Conservation (phyloP, 2,113 vertebrate species). For the Todiramphus saurophagus region DNA sequence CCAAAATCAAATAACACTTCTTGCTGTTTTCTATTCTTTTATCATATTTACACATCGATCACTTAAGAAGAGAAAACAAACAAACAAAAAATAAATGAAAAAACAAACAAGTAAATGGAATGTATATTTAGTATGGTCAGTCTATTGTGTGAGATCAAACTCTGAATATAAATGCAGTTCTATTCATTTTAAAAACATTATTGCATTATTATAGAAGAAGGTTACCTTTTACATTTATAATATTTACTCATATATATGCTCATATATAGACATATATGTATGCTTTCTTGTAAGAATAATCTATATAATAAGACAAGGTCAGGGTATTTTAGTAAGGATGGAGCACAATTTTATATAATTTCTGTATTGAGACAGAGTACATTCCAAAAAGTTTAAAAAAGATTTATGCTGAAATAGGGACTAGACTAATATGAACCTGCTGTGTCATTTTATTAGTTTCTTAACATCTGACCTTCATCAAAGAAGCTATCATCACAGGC, state of each 20-base stretch:
- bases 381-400: neutral
- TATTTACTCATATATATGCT: neutral
- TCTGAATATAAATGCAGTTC: neutral
- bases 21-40: neutral
- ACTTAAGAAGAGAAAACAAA: neutral
- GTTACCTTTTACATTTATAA: neutral
- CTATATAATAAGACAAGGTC: neutral
- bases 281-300: neutral
- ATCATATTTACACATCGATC: neutral
- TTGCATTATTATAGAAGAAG: neutral
- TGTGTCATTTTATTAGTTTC: slow-evolving; percentile 31
- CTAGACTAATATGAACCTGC: slow-evolving; percentile 27
- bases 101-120: neutral
- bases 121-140: neutral
- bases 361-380: neutral
- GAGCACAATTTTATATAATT: neutral
- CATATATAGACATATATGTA: neutral
- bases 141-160: neutral
- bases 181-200: neutral
- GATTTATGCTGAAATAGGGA: neutral
- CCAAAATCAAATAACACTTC: neutral
- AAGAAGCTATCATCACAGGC: slow-evolving; percentile 4
- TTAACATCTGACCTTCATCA: slow-evolving; percentile 24
- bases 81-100: neutral
- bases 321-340: neutral